These are phyloP conservation scores for Bovichtus diacanthus DNA, from an alignment of 2,797 vertebrate species.

Conservation along the genomic window DNA sequence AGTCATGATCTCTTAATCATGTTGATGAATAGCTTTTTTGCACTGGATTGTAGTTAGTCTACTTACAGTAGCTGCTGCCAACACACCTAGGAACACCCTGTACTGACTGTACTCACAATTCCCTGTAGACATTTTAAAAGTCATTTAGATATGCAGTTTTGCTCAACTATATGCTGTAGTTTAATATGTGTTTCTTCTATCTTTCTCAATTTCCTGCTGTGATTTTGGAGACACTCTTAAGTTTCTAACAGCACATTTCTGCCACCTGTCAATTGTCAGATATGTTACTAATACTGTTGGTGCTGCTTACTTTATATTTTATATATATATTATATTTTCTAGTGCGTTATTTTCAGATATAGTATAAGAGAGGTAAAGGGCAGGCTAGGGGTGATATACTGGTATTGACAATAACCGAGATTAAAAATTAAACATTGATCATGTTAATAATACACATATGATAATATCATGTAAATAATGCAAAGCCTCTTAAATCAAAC, in stretches of 20 bases:
- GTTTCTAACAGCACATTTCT: neutral
- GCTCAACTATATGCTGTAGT: neutral
- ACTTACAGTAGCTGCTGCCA: conserved; percentile 1
- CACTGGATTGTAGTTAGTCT: conserved; percentile 17
- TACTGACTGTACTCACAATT: neutral
- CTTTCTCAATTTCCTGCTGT: neutral
- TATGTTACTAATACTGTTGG: neutral
- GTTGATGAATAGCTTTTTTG: conserved; percentile 8
- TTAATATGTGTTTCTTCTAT: neutral
- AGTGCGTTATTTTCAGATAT: no score
- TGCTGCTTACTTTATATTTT: neutral
- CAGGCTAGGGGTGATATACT: no score
- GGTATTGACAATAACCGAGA: no score
- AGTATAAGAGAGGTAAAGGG: neutral
- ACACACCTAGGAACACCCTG: conserved; percentile 29
- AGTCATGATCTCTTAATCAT: neutral
- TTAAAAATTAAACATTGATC: no score
- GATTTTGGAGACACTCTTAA: neutral
- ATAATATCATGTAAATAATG: no score
- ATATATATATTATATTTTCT: no score
- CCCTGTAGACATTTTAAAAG: neutral
- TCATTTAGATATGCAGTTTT: neutral
- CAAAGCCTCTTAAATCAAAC: no score
- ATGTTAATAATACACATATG: no score
- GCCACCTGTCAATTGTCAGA: neutral